Evolutionary conservation across 2,113 vertebrate genomes (phyloP).

Genomic region (Xenus cinereus): DNA sequence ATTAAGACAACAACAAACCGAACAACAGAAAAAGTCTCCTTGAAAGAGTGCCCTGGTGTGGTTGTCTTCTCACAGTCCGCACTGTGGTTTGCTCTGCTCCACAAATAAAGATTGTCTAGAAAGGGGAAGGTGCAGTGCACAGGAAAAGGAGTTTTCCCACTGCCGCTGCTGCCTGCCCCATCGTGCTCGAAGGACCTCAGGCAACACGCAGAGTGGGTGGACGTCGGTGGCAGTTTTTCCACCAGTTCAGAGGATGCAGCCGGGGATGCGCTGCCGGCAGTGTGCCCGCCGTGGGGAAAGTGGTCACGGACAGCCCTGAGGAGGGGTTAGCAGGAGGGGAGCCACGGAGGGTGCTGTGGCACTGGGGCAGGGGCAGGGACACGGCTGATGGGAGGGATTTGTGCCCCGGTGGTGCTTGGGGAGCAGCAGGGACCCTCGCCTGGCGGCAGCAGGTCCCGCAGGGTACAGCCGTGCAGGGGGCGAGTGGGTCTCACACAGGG

Average conservation of each 20-base stretch:
- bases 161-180: accelerated
- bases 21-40: neutral
- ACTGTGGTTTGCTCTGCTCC: neutral
- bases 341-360: accelerated
- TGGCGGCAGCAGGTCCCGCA: accelerated
- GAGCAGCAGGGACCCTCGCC: neutral
- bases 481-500: accelerated
- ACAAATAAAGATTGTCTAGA: neutral
- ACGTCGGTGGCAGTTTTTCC: accelerated
- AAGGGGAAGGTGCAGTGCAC: neutral
- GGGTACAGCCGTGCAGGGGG: accelerated
- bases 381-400: neutral
- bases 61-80: neutral
- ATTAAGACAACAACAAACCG: neutral
- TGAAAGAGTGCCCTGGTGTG: neutral
- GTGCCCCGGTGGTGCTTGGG: accelerated
- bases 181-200: neutral
- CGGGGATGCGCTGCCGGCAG: neutral
- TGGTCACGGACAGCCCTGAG: neutral
- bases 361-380: neutral
- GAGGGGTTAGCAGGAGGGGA: neutral
- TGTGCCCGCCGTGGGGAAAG: neutral
- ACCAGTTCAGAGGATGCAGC: neutral
- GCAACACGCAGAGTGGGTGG: neutral
- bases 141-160: neutral